These are phyloP conservation scores for Holocentrus rufus DNA, from an alignment of 2,797 vertebrate species.

Conservation along the genomic window DNA sequence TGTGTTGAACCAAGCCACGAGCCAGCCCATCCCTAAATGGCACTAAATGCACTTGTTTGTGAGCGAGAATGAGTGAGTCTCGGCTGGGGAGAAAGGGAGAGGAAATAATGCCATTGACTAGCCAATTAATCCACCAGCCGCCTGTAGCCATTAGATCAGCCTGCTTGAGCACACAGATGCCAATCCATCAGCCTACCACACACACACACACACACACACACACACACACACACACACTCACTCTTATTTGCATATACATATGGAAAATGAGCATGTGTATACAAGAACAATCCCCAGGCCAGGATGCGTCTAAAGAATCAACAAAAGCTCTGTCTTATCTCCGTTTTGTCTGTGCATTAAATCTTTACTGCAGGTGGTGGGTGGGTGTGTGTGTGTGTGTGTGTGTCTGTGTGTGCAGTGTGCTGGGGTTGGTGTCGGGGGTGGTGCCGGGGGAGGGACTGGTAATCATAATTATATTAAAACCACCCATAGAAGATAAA, in stretches of 20 bases:
- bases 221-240: constrained; percentile 4
- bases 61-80: background rate
- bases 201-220: constrained; percentile 6
- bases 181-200: background rate
- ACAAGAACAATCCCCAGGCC: background rate
- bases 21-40: no score
- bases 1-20: background rate
- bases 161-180: constrained; percentile 1
- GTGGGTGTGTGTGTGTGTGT: no score
- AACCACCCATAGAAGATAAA: no score
- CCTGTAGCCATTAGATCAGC: background rate
- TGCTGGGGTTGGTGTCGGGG: no score
- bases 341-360: background rate
- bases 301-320: background rate
- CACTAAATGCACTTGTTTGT: background rate
- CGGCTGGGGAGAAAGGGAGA: no score
- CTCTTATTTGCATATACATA: background rate
- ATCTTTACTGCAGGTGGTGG: background rate
- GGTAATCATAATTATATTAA: no score
- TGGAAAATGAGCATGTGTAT: background rate
- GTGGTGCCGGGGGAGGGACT: no score
- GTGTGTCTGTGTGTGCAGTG: no score
- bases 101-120: background rate
- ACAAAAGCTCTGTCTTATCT: background rate
- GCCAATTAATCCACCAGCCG: background rate